Evolutionary conservation across 2,113 vertebrate species (phyloP), one percentile per base, ranked within the genome.

Genomic region (Xiphophorus couchianus): DNA sequence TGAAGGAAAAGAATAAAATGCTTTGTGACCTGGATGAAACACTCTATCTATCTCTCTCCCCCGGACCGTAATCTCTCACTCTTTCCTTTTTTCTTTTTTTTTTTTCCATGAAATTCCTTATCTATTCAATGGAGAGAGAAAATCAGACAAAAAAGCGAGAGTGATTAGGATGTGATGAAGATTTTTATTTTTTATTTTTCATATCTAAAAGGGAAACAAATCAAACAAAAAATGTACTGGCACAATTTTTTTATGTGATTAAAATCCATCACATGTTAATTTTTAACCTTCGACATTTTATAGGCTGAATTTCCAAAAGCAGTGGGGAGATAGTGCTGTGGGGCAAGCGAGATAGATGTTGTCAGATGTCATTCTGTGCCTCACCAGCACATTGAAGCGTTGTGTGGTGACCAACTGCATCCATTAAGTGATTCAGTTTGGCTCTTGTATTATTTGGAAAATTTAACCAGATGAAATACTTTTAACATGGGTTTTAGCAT

Each of bases 11-110:
- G 81, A 94, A 94, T 88, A 85, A 90, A 95, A 90, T 93, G 90
- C 94, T 93, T 93, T 93, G 91, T 93, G 91, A 93, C 80, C 89
- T 91, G 88, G 93, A 91, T 87, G 89, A 88, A 82, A 88, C 75
- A 62, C 86, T 84, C 78, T 84, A 70, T 91, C 88, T 85, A 70
- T 91, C 88, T 85, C 80, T 90, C 88, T 88, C 88, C 86, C 90
- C 86, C 4, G 69, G 82, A 71, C 79, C 85, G 85, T 62, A 82
- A 87, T 83, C 78, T 84, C 66, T 42, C 79, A 74, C 79, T 84
- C 78, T 75, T 68, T 62, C 54, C 10, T 88, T 15, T 88, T 85
- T 77, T 69, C 31, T 80, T 76, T 69, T 78, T 76, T 75, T 81
- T 82, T 80, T 75, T 82, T 78, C 67, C 76, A 71, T 74, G 64